phyloP scores from a whole-genome alignment of 2,797 vertebrate species.

The Amblyraja radiata region DNA sequence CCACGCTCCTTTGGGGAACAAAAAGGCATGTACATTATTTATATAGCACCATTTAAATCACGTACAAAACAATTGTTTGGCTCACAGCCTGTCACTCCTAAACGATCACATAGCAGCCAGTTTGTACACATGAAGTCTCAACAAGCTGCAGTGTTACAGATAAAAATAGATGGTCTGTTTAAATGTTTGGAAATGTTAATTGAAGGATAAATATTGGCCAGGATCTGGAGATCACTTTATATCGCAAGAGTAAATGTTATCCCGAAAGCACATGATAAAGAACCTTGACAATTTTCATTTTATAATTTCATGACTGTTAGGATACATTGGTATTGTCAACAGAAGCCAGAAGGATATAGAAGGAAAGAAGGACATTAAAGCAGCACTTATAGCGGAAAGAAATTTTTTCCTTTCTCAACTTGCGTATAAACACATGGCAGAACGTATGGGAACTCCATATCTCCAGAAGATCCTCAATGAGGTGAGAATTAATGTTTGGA shows the following conservation, averaged over 20 bases:
- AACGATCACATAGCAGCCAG: too few relatives aligned
- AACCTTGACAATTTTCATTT: not conserved
- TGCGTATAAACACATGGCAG: conserved; percentile 70
- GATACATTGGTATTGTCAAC: conserved; percentile 77
- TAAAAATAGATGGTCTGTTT: too few relatives aligned
- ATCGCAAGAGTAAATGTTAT: not conserved
- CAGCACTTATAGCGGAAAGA: conserved; percentile 65
- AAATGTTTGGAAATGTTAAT: too few relatives aligned
- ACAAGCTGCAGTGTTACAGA: too few relatives aligned
- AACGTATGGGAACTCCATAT: conserved; percentile 69
- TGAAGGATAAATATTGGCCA: too few relatives aligned
- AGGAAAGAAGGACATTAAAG: conserved; percentile 71
- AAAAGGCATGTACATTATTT: too few relatives aligned
- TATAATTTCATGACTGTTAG: conserved; percentile 50
- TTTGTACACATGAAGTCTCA: too few relatives aligned
- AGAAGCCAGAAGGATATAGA: conserved; percentile 80
- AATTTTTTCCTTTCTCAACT: conserved; percentile 71
- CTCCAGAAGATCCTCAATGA: conserved; percentile 75
- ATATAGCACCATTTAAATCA: too few relatives aligned
- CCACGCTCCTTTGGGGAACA: too few relatives aligned
- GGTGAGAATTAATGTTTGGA: conserved; percentile 54
- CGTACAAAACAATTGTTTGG: too few relatives aligned
- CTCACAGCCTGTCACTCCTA: too few relatives aligned
- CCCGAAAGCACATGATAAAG: not conserved
- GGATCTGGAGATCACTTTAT: not conserved